Conservation (phyloP, 2,888 invertebrate species). For the Ichneumoninae sp. region DNA sequence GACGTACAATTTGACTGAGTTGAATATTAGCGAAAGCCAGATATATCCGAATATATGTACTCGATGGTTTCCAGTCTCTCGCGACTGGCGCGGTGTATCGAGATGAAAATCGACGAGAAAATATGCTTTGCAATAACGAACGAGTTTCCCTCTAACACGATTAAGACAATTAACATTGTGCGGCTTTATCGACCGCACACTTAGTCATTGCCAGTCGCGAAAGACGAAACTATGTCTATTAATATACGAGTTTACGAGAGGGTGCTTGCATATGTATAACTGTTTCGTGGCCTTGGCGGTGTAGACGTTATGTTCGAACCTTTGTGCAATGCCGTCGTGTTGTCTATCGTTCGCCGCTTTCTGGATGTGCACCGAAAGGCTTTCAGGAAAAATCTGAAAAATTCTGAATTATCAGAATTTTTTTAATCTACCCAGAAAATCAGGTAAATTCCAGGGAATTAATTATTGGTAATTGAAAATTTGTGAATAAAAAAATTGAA, state of each 20-base stretch:
- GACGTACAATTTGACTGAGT: neutral
- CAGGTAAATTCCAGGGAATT: neutral
- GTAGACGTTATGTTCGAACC: conserved; percentile 13
- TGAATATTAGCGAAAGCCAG: neutral
- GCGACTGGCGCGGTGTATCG: neutral
- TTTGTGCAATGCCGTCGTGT: conserved; percentile 11
- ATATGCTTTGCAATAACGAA: neutral
- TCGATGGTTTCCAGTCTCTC: conserved; percentile 30
- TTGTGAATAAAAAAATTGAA: neutral
- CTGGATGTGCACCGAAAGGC: neutral
- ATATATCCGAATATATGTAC: neutral
- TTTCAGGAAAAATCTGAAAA: neutral
- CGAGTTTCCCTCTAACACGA: conserved; percentile 26
- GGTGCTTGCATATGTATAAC: neutral
- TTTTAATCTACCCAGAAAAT: neutral
- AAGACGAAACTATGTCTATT: neutral
- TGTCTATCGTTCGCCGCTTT: conserved; percentile 14
- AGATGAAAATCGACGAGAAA: conserved; percentile 1
- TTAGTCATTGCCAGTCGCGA: neutral
- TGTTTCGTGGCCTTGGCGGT: conserved; percentile 16
- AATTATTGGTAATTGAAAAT: neutral
- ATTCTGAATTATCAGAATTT: neutral
- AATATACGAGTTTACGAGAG: neutral
- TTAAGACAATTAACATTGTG: conserved; percentile 57
- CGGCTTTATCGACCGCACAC: neutral